These are phyloP conservation scores for Thermophis baileyi DNA, from an alignment of 2,113 vertebrate genomes.

Conservation along the genomic window DNA sequence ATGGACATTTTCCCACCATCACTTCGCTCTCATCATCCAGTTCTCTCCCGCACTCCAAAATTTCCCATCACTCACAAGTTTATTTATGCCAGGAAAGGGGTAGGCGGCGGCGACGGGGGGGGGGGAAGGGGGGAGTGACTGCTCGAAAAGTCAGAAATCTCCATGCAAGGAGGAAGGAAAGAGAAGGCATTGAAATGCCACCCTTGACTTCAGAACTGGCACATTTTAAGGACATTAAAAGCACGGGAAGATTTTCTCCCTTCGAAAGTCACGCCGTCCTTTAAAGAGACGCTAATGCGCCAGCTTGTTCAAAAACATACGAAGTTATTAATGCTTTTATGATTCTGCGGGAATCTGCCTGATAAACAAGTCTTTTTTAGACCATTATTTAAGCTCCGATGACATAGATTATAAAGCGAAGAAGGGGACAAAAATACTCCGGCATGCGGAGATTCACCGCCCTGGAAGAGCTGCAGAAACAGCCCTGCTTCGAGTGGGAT, in stretches of 20 bases:
- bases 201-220: neutral
- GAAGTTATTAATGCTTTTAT: neutral
- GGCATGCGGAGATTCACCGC: fast-evolving
- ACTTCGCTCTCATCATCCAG: neutral
- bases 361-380: slow-evolving; percentile 24
- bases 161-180: no score
- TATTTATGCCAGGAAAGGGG: neutral
- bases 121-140: fast-evolving
- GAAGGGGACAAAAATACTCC: neutral
- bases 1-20: neutral
- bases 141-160: neutral
- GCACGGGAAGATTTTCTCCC: neutral
- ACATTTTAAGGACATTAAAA: neutral
- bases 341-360: slow-evolving; percentile 1
- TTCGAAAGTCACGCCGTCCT: neutral
- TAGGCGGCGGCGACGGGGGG: no score
- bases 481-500: neutral
- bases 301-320: neutral
- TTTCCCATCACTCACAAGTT: neutral
- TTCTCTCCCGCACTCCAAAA: no score
- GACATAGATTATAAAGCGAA: neutral
- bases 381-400: slow-evolving; percentile 10
- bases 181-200: no score
- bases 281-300: neutral
- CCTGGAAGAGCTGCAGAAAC: neutral